Evolutionary conservation across 2,888 invertebrate genomes (phyloP), one percentile per base, ranked within the genome.

Genomic region (Lycocerus yunnanus): DNA sequence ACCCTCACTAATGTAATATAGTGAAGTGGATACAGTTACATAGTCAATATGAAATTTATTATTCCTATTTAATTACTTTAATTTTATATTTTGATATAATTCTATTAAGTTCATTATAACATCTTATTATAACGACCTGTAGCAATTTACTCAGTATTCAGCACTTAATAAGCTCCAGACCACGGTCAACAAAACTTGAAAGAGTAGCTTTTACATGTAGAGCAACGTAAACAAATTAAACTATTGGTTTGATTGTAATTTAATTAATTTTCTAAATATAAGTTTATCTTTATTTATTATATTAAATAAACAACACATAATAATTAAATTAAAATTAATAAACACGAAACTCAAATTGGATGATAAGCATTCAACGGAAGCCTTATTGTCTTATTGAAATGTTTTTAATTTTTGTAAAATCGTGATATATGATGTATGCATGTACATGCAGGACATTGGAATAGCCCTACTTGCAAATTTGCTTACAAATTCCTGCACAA

Each of bases 101-200:
- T 43, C 43, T 43, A 43, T 43, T 43, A 43, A 5, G n/a, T 43
- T 43, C 43, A n/a, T 43, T 43, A 43, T 43, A 43, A n/a, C 43
- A 43, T 13, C n/a, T 69, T 43, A n/a, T n/a, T n/a, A 58, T 66
- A 71, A 59, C 21, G 71, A 71, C 68, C 65, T 71, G 21, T 11
- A 58, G 43, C 68, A 68, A 68, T 68, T 16, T 68, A 20, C 3
- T 18, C 63, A 58, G 70, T 74, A 74, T 74, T 74, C 74, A 74
- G 71, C 58, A 24, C 60, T 9, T 71, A 74, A 71, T 71, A 58
- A 74, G 67, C 71, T 65, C 74, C 70, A 71, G 74, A 74, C 71
- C 74, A 74, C 59, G 74, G 74, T 74, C 74, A 74, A 74, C 60
- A 74, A 74, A 71, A 58, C 58, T 71, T 24, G 21, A 59, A 66